Evolutionary conservation across 1,140 invertebrate genomes (phyloP), one percentile per base, ranked within the genome.

Genomic region (Dryas iulia): DNA sequence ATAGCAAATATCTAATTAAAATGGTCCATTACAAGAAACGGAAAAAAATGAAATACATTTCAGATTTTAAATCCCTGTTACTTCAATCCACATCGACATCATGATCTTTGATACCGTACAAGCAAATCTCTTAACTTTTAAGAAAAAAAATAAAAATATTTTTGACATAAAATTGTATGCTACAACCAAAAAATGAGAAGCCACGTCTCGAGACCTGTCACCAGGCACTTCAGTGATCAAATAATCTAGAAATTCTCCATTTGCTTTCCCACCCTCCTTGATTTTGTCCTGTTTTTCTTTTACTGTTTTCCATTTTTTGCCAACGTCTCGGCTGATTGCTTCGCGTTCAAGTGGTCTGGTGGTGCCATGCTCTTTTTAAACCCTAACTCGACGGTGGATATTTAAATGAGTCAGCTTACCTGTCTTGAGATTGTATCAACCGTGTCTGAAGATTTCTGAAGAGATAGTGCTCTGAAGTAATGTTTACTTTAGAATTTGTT

Each of bases 261-360:
- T 69, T 64, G 54, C 67, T 69, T 69, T 68, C 57, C 67, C 67
- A 59, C 67, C 67, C 67, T 62, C 28, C 66, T 47, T 62, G 59
- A 62, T 25, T 18, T 57, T 30, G 26, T 76, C 74, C 73, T 82
- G 74, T 84, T 79, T 84, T 82, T 76, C 76, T 77, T 83, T 79
- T 80, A 59, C 61, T 67, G 70, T 77, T 76, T 76, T 66, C 70
- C 72, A 68, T 82, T 82, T 82, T 83, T 77, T 72, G 61, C 73
- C 71, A 79, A 71, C 80, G 79, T 86, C 82, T 81, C 79, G 75
- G 83, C 67, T 84, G 84, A 87, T 87, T 87, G 84, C 84, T 82
- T 73, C 73, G 72, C 71, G 74, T 69, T 80, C 78, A 82, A 86
- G 82, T 78, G 81, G 75, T 77, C 65, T 56, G 66, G 58, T 79